A percentile compares a stretch with the other conserved stretches of the same genome.
Conservation (phyloP, 2,797 vertebrate species). For the Lycodopsis pacificus region DNA sequence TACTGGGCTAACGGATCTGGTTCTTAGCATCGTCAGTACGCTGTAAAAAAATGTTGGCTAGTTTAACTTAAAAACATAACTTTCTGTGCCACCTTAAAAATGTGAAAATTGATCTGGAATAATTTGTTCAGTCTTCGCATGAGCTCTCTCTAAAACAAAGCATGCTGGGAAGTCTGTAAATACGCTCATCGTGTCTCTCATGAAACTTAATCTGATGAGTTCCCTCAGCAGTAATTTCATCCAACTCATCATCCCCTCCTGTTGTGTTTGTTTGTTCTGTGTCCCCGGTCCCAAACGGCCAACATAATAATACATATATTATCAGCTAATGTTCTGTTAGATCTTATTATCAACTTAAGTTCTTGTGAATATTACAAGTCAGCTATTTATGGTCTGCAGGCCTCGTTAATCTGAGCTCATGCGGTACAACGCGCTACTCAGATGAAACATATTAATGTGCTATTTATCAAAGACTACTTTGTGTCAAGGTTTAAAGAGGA, state of each 20-base stretch:
- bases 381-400: not conserved
- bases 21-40: not conserved
- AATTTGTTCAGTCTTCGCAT: not conserved
- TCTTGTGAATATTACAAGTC: not conserved
- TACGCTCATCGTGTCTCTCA: not conserved
- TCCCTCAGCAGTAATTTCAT: not conserved
- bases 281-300: not conserved
- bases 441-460: not conserved
- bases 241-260: not conserved
- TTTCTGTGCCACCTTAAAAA: not conserved
- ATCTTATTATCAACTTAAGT: not conserved
- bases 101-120: not conserved
- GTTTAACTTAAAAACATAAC: not conserved
- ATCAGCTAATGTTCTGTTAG: not conserved
- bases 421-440: not conserved
- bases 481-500: not conserved
- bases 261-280: not conserved
- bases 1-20: not conserved
- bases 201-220: not conserved
- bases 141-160: constrained; percentile 8
- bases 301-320: not conserved
- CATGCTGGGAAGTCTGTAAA: constrained; percentile 1
- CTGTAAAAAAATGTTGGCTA: not conserved
- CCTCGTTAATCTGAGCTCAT: not conserved
- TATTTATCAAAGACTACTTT: not conserved